These are phyloP conservation scores for Drosophila infuscata DNA, from an alignment of 2,888 invertebrate species.

Conservation along the genomic window DNA sequence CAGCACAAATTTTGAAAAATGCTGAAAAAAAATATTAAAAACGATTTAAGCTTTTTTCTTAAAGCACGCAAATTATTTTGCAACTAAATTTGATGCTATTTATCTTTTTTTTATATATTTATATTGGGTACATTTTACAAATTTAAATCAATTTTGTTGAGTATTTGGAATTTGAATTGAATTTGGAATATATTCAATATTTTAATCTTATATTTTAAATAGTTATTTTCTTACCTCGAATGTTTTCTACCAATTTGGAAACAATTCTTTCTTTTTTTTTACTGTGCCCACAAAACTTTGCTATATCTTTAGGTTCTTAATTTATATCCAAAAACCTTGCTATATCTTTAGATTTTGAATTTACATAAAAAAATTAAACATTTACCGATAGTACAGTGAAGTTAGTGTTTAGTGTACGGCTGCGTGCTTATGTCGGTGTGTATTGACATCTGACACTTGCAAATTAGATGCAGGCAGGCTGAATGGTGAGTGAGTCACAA, in stretches of 20 bases:
- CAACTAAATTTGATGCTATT: background rate
- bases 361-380: accelerated
- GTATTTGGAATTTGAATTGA: too few species aligned
- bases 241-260: background rate
- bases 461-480: constrained; percentile 70
- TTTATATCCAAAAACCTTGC: background rate
- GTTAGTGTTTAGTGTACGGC: background rate
- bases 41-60: background rate
- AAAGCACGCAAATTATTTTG: too few species aligned
- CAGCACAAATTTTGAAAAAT: background rate
- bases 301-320: accelerated
- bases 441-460: constrained; percentile 78
- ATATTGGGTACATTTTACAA: background rate
- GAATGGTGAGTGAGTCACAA: constrained; percentile 36
- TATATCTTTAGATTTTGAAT: background rate
- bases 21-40: background rate
- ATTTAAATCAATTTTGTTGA: background rate
- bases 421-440: constrained; percentile 13
- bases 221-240: too few species aligned
- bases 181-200: background rate
- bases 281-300: background rate
- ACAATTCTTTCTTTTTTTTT: background rate
- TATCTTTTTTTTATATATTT: background rate
- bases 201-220: too few species aligned
- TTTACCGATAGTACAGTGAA: background rate